Base-by-base conservation (phyloP, 2,797 vertebrate species). In the Choloepus didactylus region DNA sequence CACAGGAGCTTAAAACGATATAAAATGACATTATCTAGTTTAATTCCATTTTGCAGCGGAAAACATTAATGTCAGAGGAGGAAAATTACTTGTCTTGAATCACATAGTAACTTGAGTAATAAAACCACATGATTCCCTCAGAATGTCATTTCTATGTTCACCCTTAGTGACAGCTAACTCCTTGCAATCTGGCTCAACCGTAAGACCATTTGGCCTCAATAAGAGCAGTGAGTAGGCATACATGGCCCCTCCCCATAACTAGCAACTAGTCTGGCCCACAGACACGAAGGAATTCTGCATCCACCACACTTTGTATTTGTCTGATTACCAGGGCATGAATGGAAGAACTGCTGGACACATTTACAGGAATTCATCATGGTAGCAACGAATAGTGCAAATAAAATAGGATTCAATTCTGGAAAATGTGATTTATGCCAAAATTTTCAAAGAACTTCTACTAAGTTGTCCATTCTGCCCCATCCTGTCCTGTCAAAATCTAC, bases 81-180 rank as follows among this genome's bases (percentile, higher is more conserved):
- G 35, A 51, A 96, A 92, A 75, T 90, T 6, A 54, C 38, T 60
- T 90, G 75, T 87, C 18, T 77, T 85, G 59, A n/a, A 14, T 93
- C 38, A 91, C 12, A 82, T 6, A 72, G 35, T 54, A 84, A 72
- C 9, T 77, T 35, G 21, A 73, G 44, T 66, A 14, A 92, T 12
- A n/a, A 23, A 89, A 84, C 18, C 29, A 92, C 27, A n/a, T 14
- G 9, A 92, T 89, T 82, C 56, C 73, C 41, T n/a, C 8, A 90
- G 54, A 92, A 76, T 59, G 27, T 46, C 41, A 56, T 64, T 86
- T 82, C 67, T 81, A n/a, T 76, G 75, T 44, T 10, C 31, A 91
- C 1, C 51, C 56, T 90, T 46, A 64, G n/a, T 46, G 92, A 76
- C 35, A 85, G 70, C 21, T 85, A 59, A 46, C 21, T 82, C 31